Evolutionary conservation across 2,113 vertebrate genomes (phyloP).

Genomic region (Collichthys lucidus): DNA sequence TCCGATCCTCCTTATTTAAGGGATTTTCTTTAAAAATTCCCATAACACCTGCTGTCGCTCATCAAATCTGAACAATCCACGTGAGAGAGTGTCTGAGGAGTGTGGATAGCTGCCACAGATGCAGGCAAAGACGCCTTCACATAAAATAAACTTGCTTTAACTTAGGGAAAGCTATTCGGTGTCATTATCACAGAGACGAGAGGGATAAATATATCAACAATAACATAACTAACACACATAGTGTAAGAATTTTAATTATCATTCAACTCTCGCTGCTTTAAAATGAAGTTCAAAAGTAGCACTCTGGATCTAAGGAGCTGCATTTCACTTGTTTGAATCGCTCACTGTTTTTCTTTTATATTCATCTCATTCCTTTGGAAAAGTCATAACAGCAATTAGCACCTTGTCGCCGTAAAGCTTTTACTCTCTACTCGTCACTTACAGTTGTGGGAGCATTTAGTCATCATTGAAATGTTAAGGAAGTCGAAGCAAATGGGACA

Average conservation of each 20-base stretch:
- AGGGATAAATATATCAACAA: neutral
- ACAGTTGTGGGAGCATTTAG: conserved; percentile 98
- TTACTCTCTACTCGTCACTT: conserved; percentile 77
- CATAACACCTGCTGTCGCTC: too few species aligned
- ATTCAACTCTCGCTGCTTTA: neutral
- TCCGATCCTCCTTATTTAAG: too few species aligned
- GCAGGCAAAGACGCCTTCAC: neutral
- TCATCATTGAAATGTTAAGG: conserved; percentile 93
- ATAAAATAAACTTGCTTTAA: neutral
- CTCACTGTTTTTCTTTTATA: neutral
- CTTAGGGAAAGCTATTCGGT: neutral
- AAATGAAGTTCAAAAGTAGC: neutral
- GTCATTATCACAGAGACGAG: neutral
- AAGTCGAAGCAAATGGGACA: conserved; percentile 97
- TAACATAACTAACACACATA: neutral
- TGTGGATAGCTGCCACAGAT: too few species aligned
- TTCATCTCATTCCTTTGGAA: neutral
- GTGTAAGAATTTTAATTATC: neutral
- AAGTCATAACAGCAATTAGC: neutral
- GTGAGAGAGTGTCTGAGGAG: too few species aligned
- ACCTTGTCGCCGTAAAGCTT: neutral
- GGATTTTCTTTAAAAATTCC: too few species aligned
- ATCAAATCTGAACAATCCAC: too few species aligned
- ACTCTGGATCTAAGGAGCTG: neutral
- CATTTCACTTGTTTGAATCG: neutral